Conservation (phyloP, 1,140 invertebrate species). For the Subanguina moxae region DNA sequence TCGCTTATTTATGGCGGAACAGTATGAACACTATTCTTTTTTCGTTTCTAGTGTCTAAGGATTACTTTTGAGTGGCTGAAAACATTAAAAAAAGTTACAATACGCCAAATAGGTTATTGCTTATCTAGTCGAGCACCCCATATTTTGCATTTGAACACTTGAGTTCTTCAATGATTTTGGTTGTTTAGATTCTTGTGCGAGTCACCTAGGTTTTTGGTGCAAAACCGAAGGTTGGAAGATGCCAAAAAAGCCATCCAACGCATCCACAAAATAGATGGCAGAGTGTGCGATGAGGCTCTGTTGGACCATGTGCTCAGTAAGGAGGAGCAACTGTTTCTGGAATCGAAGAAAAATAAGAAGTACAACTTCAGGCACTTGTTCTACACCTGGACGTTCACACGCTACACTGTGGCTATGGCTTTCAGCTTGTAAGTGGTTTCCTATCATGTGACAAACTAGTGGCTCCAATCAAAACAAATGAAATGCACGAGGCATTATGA, state of each 20-base stretch:
- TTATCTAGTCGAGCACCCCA: too few relatives aligned
- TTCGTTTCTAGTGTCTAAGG: too few relatives aligned
- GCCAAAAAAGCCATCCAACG: slow-evolving; percentile 41
- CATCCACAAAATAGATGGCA: slow-evolving; percentile 41
- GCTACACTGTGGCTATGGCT: slow-evolving; percentile 47
- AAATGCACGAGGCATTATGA: too few relatives aligned
- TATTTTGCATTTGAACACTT: too few relatives aligned
- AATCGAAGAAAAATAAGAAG: slow-evolving; percentile 37
- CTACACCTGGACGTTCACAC: slow-evolving; percentile 41
- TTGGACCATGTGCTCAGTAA: slow-evolving; percentile 40
- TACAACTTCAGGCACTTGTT: slow-evolving; percentile 47
- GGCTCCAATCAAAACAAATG: too few relatives aligned
- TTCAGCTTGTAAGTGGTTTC: slow-evolving; percentile 47
- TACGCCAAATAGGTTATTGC: too few relatives aligned
- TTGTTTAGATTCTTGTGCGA: slow-evolving; percentile 51
- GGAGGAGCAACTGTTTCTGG: slow-evolving; percentile 25
- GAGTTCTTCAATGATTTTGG: too few relatives aligned
- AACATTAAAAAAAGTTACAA: too few relatives aligned
- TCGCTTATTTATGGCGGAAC: too few relatives aligned
- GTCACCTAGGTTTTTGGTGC: slow-evolving; percentile 49
- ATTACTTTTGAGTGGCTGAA: too few relatives aligned
- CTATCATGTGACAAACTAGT: not conserved
- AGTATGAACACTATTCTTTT: too few relatives aligned
- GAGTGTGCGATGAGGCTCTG: slow-evolving; percentile 30
- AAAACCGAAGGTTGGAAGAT: slow-evolving; percentile 46